Conservation (phyloP, 1,140 invertebrate species). For the Amyelois transitella region DNA sequence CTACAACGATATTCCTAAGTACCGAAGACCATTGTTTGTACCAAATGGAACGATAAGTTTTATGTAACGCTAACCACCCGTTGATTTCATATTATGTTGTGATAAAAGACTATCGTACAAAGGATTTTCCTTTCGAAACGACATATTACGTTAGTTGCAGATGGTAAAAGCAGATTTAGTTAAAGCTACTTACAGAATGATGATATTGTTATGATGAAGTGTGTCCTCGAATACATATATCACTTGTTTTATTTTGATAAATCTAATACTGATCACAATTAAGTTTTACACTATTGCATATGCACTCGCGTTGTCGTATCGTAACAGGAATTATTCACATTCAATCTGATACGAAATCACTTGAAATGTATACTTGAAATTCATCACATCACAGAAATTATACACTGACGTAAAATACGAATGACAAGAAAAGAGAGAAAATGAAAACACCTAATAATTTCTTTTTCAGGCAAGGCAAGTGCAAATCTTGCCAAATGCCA, state of each 20-base stretch:
- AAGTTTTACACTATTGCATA: background rate
- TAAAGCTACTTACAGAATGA: slow-evolving; percentile 23
- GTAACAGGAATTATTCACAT: background rate
- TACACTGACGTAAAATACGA: too few species aligned
- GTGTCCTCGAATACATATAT: background rate
- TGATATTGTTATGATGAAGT: slow-evolving; percentile 12
- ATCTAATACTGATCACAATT: background rate
- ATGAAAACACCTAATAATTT: too few species aligned
- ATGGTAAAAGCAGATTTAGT: slow-evolving; percentile 1
- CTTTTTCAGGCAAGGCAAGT: too few species aligned
- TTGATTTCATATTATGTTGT: too few species aligned
- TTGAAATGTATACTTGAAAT: background rate
- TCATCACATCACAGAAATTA: background rate
- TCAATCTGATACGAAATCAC: background rate
- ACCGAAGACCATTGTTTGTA: too few species aligned
- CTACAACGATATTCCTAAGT: too few species aligned
- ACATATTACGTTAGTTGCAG: too few species aligned
- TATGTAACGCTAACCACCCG: too few species aligned
- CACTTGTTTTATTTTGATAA: background rate
- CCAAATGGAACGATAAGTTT: too few species aligned
- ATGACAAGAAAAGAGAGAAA: too few species aligned
- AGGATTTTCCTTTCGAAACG: background rate
- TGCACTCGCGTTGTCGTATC: background rate
- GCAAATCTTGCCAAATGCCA: too few species aligned
- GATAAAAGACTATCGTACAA: too few species aligned